Evolutionary conservation across 2,113 vertebrate species (phyloP).

Genomic region (Hemicordylus capensis): DNA sequence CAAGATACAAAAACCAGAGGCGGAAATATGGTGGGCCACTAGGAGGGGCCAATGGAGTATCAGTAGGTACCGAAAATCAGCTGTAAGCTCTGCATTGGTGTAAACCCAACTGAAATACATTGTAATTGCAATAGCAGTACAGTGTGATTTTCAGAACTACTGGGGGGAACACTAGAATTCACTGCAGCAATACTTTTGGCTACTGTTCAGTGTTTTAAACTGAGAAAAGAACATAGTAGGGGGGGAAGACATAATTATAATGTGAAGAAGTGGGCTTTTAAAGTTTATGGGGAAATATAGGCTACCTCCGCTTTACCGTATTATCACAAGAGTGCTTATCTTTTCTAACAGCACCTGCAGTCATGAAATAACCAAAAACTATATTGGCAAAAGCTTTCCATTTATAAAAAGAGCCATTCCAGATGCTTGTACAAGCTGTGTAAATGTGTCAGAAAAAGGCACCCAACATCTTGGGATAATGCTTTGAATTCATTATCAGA

Average conservation of each 20-base stretch:
- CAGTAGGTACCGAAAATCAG: neutral
- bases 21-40: too few relatives aligned
- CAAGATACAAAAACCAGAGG: neutral
- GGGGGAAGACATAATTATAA: neutral
- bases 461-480: neutral
- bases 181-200: neutral
- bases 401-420: neutral
- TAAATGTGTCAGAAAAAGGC: slow-evolving; percentile 3
- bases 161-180: neutral
- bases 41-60: neutral
- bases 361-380: neutral
- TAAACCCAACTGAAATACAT: neutral
- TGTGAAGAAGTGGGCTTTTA: neutral
- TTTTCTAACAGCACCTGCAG: neutral
- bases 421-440: neutral
- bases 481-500: slow-evolving; percentile 20
- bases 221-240: neutral
- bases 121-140: neutral
- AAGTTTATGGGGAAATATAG: neutral
- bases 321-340: neutral
- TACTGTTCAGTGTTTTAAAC: neutral
- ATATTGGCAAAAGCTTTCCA: neutral
- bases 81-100: neutral
- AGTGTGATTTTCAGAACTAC: neutral
- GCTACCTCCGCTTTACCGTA: neutral